These are phyloP conservation scores for Myripristis murdjan DNA, from an alignment of 2,797 vertebrate genomes.

Conservation along the genomic window DNA sequence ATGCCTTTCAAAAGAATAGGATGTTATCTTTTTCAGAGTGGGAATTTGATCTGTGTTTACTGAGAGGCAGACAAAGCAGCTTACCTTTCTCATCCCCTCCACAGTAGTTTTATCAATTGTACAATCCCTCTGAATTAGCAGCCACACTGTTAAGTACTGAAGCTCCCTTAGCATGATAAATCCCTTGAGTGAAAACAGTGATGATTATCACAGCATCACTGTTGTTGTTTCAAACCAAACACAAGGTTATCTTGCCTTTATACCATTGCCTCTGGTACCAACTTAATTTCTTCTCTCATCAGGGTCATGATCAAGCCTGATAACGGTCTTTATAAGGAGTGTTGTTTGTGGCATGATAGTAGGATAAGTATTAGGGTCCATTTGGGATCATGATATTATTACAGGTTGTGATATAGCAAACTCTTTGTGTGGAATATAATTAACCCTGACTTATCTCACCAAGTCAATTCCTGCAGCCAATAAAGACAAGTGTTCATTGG, in stretches of 20 bases:
- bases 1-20: conserved; percentile 31
- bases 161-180: conserved; percentile 55
- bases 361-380: conserved; percentile 21
- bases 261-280: conserved; percentile 27
- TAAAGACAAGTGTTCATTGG: neutral
- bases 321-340: conserved; percentile 43
- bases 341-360: conserved; percentile 45
- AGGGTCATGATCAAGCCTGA: conserved; percentile 49
- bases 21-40: conserved; percentile 39
- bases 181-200: conserved; percentile 63
- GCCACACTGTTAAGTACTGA: conserved; percentile 50
- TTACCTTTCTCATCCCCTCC: conserved; percentile 41
- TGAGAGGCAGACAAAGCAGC: conserved; percentile 53
- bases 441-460: conserved; percentile 34
- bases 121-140: conserved; percentile 69
- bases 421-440: conserved; percentile 22
- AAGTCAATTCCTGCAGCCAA: neutral
- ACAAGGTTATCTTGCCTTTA: conserved; percentile 63
- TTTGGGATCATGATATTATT: conserved; percentile 34
- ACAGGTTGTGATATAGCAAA: conserved; percentile 35
- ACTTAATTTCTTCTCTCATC: conserved; percentile 51
- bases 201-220: conserved; percentile 59
- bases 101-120: conserved; percentile 52
- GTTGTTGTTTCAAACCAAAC: conserved; percentile 39
- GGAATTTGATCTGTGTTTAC: conserved; percentile 58